A percentile compares a stretch with the other conserved stretches of the same genome.
Evolutionary conservation across 2,888 invertebrate genomes (phyloP).

Genomic region (Orthosia gracilis): DNA sequence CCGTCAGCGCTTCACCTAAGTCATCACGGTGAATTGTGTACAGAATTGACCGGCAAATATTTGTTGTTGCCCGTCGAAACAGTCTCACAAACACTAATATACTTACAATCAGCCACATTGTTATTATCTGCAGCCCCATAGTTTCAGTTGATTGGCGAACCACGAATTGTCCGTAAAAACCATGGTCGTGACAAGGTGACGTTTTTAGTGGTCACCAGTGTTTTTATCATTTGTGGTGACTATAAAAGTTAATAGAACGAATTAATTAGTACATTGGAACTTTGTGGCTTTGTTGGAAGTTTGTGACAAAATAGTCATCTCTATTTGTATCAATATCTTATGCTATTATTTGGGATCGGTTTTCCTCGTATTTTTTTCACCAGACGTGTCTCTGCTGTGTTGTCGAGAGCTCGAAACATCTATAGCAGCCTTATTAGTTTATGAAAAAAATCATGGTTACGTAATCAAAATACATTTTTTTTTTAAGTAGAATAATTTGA

Average conservation of each 20-base stretch:
- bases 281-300: not conserved
- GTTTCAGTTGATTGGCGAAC: constrained; percentile 50
- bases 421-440: too few relatives aligned
- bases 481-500: too few relatives aligned
- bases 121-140: constrained; percentile 31
- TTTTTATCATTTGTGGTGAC: constrained; percentile 39
- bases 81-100: not conserved
- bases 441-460: too few relatives aligned
- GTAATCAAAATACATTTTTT: too few relatives aligned
- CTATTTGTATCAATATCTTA: too few relatives aligned
- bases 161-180: constrained; percentile 57
- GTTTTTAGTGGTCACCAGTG: constrained; percentile 48
- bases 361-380: too few relatives aligned
- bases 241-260: constrained; percentile 46
- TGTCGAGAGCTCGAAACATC: too few relatives aligned
- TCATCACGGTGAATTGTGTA: too few relatives aligned
- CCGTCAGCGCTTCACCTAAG: too few relatives aligned
- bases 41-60: not conserved
- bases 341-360: too few relatives aligned
- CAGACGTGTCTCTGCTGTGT: too few relatives aligned
- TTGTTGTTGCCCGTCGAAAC: not conserved
- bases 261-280: constrained; percentile 25
- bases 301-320: not conserved
- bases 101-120: constrained; percentile 6
- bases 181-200: constrained; percentile 62